These are phyloP conservation scores for Cyclopterus lumpus DNA, from an alignment of 2,797 vertebrate species.

Conservation along the genomic window DNA sequence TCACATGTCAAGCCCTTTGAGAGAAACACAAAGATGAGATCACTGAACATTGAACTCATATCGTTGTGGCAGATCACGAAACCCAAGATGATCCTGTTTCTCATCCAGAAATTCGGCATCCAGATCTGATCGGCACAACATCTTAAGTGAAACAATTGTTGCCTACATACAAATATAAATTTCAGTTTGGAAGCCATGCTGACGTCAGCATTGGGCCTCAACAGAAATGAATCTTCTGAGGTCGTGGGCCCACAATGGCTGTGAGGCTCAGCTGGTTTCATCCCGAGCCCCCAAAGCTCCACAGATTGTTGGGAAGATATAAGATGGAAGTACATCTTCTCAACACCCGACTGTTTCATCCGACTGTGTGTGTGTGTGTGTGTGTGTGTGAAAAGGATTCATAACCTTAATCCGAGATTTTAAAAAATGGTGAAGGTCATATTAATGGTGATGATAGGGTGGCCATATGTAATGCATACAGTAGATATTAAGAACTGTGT, in stretches of 20 bases:
- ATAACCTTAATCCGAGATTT: constrained; percentile 48
- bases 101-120: constrained; percentile 13
- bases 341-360: constrained; percentile 21
- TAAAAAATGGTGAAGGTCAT: no score
- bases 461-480: constrained; percentile 23
- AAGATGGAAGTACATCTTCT: constrained; percentile 16
- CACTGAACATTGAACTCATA: constrained; percentile 47
- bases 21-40: constrained; percentile 46
- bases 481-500: constrained; percentile 11
- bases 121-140: constrained; percentile 6
- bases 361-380: constrained; percentile 12
- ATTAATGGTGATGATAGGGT: no score
- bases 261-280: constrained; percentile 31
- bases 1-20: constrained; percentile 44
- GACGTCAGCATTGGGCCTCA: not conserved
- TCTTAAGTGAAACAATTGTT: not conserved
- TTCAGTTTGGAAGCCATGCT: not conserved
- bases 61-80: constrained; percentile 11
- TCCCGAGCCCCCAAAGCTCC: constrained; percentile 31
- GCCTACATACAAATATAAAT: not conserved
- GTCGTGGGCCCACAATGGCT: constrained; percentile 4
- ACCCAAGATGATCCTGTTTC: constrained; percentile 19
- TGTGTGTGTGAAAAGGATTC: constrained; percentile 18
- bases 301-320: constrained; percentile 14
- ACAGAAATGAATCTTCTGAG: constrained; percentile 4